Evolutionary conservation across 2,797 vertebrate species (phyloP).

Genomic region (Darevskia mixta): DNA sequence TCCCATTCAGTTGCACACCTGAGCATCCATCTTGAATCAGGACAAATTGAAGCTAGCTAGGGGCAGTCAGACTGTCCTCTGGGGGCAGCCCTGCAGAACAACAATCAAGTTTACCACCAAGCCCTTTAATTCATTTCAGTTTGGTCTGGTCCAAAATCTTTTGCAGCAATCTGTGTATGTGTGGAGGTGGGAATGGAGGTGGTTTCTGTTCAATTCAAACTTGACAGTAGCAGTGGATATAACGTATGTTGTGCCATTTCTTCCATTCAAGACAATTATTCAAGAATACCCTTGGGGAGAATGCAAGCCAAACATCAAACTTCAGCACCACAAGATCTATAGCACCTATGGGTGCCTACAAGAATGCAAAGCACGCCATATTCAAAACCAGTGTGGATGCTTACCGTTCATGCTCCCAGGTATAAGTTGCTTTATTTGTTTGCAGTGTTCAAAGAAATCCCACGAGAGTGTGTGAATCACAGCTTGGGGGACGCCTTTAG

Average conservation of each 20-base stretch:
- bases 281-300: slow-evolving; percentile 84
- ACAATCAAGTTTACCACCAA: neutral
- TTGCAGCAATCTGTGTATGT: neutral
- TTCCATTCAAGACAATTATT: slow-evolving; percentile 74
- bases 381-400: slow-evolving; percentile 76
- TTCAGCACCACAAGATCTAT: slow-evolving; percentile 73
- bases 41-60: neutral
- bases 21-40: neutral
- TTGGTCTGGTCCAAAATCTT: slow-evolving; percentile 3
- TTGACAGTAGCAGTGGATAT: rapidly evolving
- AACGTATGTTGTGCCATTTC: slow-evolving; percentile 35
- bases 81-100: neutral
- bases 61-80: neutral
- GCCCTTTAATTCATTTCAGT: neutral
- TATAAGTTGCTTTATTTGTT: slow-evolving; percentile 29
- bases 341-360: slow-evolving; percentile 79
- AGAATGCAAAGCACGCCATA: slow-evolving; percentile 79
- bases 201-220: neutral
- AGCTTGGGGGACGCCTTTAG: neutral
- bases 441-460: neutral
- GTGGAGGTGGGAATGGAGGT: neutral
- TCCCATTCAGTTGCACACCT: neutral
- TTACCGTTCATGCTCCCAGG: slow-evolving; percentile 82
- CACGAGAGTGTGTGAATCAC: neutral
- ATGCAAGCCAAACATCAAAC: slow-evolving; percentile 76